Percentiles rank a stretch among this genome's conserved stretches.
These are phyloP conservation scores for Apamea sordens DNA, from an alignment of 2,888 invertebrate species.

Conservation along the genomic window DNA sequence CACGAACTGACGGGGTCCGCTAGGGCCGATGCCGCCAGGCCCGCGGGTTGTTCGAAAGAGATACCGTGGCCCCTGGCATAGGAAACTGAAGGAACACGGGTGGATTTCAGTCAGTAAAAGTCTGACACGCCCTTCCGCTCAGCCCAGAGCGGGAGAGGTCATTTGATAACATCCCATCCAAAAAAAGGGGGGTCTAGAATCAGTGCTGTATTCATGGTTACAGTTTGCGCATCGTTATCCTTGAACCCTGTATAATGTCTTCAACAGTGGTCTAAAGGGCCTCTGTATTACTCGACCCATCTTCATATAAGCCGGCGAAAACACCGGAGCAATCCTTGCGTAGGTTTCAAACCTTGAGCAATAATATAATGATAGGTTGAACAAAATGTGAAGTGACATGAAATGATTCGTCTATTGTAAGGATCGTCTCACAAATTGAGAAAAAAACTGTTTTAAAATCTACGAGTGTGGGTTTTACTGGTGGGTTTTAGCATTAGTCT, in stretches of 20 bases:
- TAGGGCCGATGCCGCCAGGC: too few species aligned
- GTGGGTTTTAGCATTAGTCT: constrained; percentile 51
- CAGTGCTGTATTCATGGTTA: neutral
- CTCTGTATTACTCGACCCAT: neutral
- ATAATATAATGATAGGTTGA: constrained; percentile 26
- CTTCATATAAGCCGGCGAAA: neutral
- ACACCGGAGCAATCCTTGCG: neutral
- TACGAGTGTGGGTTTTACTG: constrained; percentile 47
- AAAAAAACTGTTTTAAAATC: constrained; percentile 52
- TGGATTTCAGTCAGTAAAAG: too few species aligned
- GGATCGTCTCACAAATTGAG: constrained; percentile 24
- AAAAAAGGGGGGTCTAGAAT: neutral
- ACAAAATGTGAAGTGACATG: constrained; percentile 15
- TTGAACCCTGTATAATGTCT: neutral
- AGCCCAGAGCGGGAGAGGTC: too few species aligned
- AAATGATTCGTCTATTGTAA: constrained; percentile 31
- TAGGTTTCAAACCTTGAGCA: constrained; percentile 10
- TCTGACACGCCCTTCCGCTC: too few species aligned
- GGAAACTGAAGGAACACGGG: too few species aligned
- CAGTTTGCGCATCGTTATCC: neutral
- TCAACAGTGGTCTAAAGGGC: neutral
- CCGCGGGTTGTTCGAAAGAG: too few species aligned
- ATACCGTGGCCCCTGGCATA: too few species aligned
- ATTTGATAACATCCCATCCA: too few species aligned
- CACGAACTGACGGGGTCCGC: too few species aligned